Evolutionary conservation across 2,888 invertebrate species (phyloP).

Genomic region (Synergus umbraculus): DNA sequence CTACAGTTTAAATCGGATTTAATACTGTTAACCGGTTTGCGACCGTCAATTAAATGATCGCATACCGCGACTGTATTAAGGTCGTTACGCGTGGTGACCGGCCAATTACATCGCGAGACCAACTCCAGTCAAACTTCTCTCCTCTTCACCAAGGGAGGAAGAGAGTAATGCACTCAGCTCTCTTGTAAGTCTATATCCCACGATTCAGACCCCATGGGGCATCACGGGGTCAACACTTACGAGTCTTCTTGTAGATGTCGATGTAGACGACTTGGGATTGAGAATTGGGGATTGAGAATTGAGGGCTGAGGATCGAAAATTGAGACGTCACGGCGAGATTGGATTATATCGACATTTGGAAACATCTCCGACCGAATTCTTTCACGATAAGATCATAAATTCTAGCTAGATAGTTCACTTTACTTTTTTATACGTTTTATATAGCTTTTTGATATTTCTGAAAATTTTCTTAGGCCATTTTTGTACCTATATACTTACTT

Average conservation of each 20-base stretch:
- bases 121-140: constrained; percentile 1
- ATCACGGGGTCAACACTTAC: neutral
- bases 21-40: neutral
- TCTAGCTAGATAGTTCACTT: neutral
- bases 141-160: neutral
- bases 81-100: constrained; percentile 6
- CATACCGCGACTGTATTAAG: constrained; percentile 9
- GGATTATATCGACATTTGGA: constrained; percentile 23
- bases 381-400: constrained; percentile 9
- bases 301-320: neutral
- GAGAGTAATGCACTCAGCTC: neutral
- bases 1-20: neutral
- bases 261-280: constrained; percentile 1
- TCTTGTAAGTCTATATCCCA: neutral
- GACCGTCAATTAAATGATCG: constrained; percentile 1
- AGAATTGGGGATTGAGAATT: constrained; percentile 12
- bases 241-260: neutral
- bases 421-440: neutral
- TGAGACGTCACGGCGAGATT: constrained; percentile 27
- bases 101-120: neutral
- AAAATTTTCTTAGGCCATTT: neutral
- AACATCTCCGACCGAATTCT: neutral
- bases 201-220: constrained; percentile 7
- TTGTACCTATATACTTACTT: neutral
- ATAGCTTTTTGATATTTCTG: neutral